Evolutionary conservation across 2,113 vertebrate genomes (phyloP).

Genomic region (Xenopus borealis): DNA sequence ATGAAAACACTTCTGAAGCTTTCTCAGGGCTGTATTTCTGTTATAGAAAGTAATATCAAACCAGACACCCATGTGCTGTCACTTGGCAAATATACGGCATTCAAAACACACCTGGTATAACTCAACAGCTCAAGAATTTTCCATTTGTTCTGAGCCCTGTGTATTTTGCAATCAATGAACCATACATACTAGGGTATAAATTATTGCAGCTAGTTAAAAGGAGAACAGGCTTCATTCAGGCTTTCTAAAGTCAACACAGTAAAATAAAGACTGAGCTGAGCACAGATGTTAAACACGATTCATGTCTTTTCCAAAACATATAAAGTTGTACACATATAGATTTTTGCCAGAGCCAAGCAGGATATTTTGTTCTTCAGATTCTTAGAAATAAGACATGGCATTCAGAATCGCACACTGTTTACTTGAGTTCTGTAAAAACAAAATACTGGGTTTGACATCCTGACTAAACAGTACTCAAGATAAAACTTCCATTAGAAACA

Average conservation of each 20-base stretch:
- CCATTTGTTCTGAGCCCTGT: neutral
- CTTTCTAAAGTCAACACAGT: constrained; percentile 22
- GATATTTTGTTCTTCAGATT: neutral
- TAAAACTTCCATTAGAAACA: too few relatives aligned
- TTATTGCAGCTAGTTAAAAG: neutral
- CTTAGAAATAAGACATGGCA: too few relatives aligned
- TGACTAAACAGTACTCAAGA: too few relatives aligned
- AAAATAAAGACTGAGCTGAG: neutral
- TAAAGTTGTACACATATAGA: constrained; percentile 16
- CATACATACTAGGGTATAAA: constrained; percentile 12
- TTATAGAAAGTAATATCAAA: constrained; percentile 18
- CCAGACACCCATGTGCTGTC: neutral
- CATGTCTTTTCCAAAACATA: constrained; percentile 21
- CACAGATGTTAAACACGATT: constrained; percentile 25
- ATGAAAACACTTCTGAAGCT: constrained; percentile 14
- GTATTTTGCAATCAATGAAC: constrained; percentile 22
- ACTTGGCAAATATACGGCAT: constrained; percentile 22
- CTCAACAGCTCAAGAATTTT: neutral
- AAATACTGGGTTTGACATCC: too few relatives aligned
- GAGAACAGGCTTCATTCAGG: neutral
- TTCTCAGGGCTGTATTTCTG: constrained; percentile 1
- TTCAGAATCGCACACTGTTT: too few relatives aligned
- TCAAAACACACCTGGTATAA: constrained; percentile 24
- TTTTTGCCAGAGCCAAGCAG: neutral
- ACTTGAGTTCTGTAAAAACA: too few relatives aligned